A percentile compares a stretch with the other conserved stretches of the same genome.
phyloP scores from a whole-genome alignment of 2,888 invertebrate genomes.

The Plagodis pulveraria region DNA sequence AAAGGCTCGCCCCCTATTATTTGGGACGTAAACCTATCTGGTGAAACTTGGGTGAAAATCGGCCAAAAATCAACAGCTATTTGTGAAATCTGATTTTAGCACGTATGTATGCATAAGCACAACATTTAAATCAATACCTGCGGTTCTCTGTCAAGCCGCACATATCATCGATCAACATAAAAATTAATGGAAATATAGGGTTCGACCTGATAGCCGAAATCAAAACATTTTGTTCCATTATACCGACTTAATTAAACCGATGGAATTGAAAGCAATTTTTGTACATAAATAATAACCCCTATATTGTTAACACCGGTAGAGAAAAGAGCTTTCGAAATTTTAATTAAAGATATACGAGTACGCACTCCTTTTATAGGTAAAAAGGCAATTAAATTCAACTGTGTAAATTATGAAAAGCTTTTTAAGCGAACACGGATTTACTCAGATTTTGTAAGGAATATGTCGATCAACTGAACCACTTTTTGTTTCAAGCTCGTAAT shows the following conservation, averaged over 20 bases:
- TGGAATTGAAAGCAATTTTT: constrained; percentile 49
- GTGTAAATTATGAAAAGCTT: constrained; percentile 42
- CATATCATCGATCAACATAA: constrained; percentile 1
- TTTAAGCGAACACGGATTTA: constrained; percentile 1
- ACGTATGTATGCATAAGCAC: neutral
- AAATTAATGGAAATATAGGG: constrained; percentile 5
- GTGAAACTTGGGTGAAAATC: too few species aligned
- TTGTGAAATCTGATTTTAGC: too few species aligned
- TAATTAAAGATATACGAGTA: constrained; percentile 60
- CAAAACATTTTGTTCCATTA: constrained; percentile 26
- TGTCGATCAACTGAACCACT: too few species aligned
- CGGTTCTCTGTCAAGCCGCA: too few species aligned
- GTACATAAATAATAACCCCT: constrained; percentile 48
- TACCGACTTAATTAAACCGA: constrained; percentile 49
- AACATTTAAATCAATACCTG: neutral
- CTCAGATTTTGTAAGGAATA: neutral
- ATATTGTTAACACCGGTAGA: constrained; percentile 18
- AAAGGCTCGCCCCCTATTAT: too few species aligned
- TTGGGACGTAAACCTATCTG: too few species aligned
- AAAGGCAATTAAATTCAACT: constrained; percentile 47
- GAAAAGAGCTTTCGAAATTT: constrained; percentile 57
- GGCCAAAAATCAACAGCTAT: too few species aligned
- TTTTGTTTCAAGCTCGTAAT: too few species aligned
- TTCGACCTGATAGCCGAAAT: constrained; percentile 2
- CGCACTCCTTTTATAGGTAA: constrained; percentile 41